Percentiles rank a stretch among this genome's conserved stretches.
These are phyloP conservation scores for Acanthiza pusilla DNA, from an alignment of 2,797 vertebrate genomes.

Conservation along the genomic window DNA sequence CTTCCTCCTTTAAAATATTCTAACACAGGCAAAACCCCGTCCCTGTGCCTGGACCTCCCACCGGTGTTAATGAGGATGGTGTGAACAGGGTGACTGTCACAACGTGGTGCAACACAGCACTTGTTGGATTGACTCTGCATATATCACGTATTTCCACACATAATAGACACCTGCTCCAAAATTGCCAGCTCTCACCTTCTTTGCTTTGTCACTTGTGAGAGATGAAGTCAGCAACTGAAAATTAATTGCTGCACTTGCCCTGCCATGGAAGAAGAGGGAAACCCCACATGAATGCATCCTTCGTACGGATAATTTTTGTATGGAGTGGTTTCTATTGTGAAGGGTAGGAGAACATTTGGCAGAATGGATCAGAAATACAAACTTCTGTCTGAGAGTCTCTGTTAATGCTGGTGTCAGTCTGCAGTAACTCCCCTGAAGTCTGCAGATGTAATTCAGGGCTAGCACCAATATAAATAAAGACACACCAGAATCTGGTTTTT, in stretches of 20 bases:
- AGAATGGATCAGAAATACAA: neutral
- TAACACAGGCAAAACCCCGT: neutral
- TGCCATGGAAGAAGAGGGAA: neutral
- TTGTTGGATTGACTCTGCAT: neutral
- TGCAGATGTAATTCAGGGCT: neutral
- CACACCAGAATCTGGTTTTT: neutral
- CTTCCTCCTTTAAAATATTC: neutral
- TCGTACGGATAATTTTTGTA: neutral
- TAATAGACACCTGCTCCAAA: conserved; percentile 38
- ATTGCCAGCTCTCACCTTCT: conserved; percentile 14
- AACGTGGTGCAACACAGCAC: neutral
- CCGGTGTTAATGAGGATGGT: neutral
- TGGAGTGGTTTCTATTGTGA: neutral
- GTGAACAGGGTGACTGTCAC: neutral
- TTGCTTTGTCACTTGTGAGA: neutral
- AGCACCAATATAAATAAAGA: neutral
- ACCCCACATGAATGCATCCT: neutral
- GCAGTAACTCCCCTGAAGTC: neutral
- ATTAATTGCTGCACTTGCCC: neutral
- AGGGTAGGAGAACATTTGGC: neutral
- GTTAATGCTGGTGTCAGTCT: neutral
- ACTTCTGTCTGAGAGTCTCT: neutral
- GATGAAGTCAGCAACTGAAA: neutral
- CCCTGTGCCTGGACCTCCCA: neutral
- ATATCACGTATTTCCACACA: neutral